Evolutionary conservation across 2,113 vertebrate genomes (phyloP), one percentile per base, ranked within the genome.

Genomic region (Pleuronectes platessa): DNA sequence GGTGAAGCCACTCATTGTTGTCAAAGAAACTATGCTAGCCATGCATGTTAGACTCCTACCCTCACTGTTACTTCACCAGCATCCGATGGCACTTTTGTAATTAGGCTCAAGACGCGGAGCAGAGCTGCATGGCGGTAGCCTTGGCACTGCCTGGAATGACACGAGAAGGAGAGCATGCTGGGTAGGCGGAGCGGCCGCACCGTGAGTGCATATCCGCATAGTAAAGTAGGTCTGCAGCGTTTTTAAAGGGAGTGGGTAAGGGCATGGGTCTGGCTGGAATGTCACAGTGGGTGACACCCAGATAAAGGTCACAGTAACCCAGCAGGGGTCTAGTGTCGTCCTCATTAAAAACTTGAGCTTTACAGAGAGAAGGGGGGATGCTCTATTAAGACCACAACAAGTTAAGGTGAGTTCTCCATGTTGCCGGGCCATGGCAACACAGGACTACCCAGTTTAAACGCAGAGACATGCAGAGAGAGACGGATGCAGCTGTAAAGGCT

Each of bases 271-370:
- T 61, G 71, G 65, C 51, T 74, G 75, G 74, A 88, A 84, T 79
- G 75, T 75, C 69, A 78, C 78, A 67, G 71, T 59, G 68, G 76
- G 56, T 77, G 78, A 86, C 79, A 85, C 63, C 35, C 76, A 79
- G 86, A 62, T 86, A 93, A 94, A 95, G 94, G 93, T 96, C 92
- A 92, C 35, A 18, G 68, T 89, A 89, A 90, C 91, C 90, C 80
- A 82, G 72, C 78, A 87, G 87, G 92, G 60, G 72, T 84, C 90
- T 27, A 37, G 72, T 91, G 87, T 89, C 87, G 69, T 85, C 86
- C 91, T 94, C 93, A 94, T 95, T 93, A 96, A 95, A 93, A 86
- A 68, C 83, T 69, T 81, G 91, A 93, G 92, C 89, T 89, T 79
- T 86, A 86, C 74, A 92, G 84, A 93, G 89, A 74, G 0, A 70